Evolutionary conservation across 1,140 invertebrate species (phyloP), one percentile per base, ranked within the genome.

Genomic region (Wasmannia auropunctata): DNA sequence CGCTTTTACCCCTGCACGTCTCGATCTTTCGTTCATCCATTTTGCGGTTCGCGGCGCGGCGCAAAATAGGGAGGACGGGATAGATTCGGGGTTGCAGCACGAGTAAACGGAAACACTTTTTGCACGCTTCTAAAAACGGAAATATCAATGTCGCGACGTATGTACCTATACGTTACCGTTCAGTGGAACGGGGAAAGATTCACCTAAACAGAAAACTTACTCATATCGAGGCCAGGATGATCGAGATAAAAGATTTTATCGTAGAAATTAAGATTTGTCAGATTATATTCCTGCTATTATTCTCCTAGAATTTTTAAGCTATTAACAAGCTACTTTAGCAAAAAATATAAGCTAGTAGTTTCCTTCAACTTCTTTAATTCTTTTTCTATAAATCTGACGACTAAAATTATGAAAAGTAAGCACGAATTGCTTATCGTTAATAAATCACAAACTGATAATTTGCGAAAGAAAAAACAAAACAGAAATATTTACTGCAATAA

Each of bases 21-120:
- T 70, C 28, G 79, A 83, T 83, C 67, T 83, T 83, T 72, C 67
- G 67, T 83, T 83, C 79, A 83, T 83, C 79, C 43, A 83, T 83
- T 83, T 83, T 83, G 51, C 51, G 51, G 51, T 60, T 83, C 51
- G 51, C n/a, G 51, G 51, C 67, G 25, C 25, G 34, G 49, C 25
- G 16, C 67, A 56, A 83, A 83, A 83, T 74, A 7, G 51, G 37
- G 7, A 49, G 70, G 28, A 49, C 19, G 37, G n/a, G 25, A 74
- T 83, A 72, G 79, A 60, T 60, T 58, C 51, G 51, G 28, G 40
- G 28, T n/a, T 43, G 28, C 40, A 72, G 43, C 51, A 11, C 65
- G 49, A 56, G 37, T 72, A 74, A 58, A 70, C 46, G 16, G 51
- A 58, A 81, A 43, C 37, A 43, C 28, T 81, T 81, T 58, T 72